phyloP scores from a whole-genome alignment of 2,888 invertebrate genomes.

The Octodonta nipae region DNA sequence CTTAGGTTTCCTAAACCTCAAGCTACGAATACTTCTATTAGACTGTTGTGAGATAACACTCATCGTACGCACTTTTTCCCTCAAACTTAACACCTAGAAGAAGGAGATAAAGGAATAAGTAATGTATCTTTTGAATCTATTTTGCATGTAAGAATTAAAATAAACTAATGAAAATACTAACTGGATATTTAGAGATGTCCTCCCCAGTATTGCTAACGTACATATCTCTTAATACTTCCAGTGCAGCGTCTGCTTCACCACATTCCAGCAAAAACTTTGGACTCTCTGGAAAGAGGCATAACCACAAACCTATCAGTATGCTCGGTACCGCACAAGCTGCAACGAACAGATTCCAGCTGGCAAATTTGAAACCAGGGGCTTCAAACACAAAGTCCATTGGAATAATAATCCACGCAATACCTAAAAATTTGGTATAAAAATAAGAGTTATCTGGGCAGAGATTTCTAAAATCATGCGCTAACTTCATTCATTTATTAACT shows the following conservation, averaged over 20 bases:
- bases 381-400: constrained; percentile 52
- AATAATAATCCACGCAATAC: constrained; percentile 67
- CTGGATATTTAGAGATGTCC: constrained; percentile 56
- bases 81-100: constrained; percentile 52
- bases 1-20: constrained; percentile 58
- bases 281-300: constrained; percentile 65
- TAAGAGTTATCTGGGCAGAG: too few species aligned
- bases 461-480: too few species aligned
- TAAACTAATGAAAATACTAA: constrained; percentile 40
- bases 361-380: constrained; percentile 49
- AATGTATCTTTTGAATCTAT: not conserved
- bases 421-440: constrained; percentile 33
- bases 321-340: constrained; percentile 61
- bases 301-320: constrained; percentile 52
- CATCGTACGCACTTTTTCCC: constrained; percentile 51
- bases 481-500: too few species aligned
- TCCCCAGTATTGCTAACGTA: constrained; percentile 61
- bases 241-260: constrained; percentile 63
- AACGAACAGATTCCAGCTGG: constrained; percentile 72
- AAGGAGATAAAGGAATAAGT: not conserved
- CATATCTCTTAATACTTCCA: constrained; percentile 53
- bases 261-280: constrained; percentile 71
- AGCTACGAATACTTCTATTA: constrained; percentile 51
- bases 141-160: too few species aligned
- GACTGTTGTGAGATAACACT: constrained; percentile 50